A percentile compares a stretch with the other conserved stretches of the same genome.
phyloP scores from a whole-genome alignment of 2,113 vertebrate genomes.

The Spheniscus mendiculus region DNA sequence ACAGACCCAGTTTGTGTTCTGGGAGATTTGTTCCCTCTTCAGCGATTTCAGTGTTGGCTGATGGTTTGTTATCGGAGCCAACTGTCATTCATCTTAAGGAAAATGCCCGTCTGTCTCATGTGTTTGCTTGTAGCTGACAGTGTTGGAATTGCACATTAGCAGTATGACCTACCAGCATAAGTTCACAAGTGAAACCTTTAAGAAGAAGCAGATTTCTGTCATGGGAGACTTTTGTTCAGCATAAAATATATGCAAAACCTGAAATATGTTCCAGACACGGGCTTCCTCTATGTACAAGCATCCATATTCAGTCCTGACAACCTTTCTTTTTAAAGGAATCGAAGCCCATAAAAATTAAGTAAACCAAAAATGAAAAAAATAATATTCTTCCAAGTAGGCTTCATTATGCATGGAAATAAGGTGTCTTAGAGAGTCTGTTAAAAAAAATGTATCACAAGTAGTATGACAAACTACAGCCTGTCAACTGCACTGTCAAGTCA shows the following conservation, averaged over 20 bases:
- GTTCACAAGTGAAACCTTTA: constrained; percentile 31
- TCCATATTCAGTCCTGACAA: background rate
- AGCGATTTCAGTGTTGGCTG: background rate
- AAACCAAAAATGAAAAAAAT: background rate
- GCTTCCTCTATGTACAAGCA: background rate
- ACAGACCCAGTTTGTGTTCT: background rate
- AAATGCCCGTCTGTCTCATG: constrained; percentile 15
- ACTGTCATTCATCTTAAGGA: background rate
- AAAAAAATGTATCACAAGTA: background rate
- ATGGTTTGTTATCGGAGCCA: background rate
- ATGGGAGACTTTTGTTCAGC: background rate
- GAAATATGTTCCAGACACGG: background rate
- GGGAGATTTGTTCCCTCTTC: constrained; percentile 1
- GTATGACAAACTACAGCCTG: background rate
- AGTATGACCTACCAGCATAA: background rate
- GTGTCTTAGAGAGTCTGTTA: background rate
- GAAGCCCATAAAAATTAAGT: background rate
- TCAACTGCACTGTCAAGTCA: background rate
- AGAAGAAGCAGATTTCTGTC: background rate
- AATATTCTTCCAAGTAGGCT: background rate
- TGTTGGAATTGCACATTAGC: background rate
- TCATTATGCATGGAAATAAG: constrained; percentile 18
- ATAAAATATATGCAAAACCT: background rate
- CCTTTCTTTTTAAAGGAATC: constrained; percentile 7
- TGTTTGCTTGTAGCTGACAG: constrained; percentile 1